Evolutionary conservation across 2,797 vertebrate genomes (phyloP).

Genomic region (Poliocrania exsul): DNA sequence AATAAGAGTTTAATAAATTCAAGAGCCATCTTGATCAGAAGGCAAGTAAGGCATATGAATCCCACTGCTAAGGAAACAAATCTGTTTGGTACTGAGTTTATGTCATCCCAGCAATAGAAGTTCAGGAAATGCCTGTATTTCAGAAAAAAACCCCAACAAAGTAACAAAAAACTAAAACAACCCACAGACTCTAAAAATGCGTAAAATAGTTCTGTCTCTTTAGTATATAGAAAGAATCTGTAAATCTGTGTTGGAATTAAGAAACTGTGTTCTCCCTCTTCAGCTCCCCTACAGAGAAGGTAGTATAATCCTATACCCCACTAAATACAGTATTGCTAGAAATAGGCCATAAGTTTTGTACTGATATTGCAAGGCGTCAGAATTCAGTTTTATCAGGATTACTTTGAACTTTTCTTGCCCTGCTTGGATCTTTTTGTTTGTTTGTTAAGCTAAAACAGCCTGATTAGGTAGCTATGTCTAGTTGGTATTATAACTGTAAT

Average conservation of each 20-base stretch:
- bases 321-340: neutral
- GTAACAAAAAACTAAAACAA: neutral
- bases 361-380: neutral
- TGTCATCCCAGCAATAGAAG: neutral
- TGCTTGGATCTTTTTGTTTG: neutral
- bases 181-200: neutral
- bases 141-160: neutral
- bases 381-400: neutral
- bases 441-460: neutral
- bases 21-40: neutral
- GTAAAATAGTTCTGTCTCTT: neutral
- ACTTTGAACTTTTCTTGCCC: neutral
- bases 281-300: neutral
- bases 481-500: neutral
- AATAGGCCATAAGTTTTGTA: neutral
- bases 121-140: neutral
- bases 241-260: neutral
- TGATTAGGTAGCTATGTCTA: neutral
- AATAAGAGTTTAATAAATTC: neutral
- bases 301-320: neutral
- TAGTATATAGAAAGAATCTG: neutral
- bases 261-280: neutral
- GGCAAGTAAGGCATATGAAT: neutral
- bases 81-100: neutral
- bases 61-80: neutral